Conservation (phyloP, 2,888 invertebrate species). For the Salpingus planirostris region DNA sequence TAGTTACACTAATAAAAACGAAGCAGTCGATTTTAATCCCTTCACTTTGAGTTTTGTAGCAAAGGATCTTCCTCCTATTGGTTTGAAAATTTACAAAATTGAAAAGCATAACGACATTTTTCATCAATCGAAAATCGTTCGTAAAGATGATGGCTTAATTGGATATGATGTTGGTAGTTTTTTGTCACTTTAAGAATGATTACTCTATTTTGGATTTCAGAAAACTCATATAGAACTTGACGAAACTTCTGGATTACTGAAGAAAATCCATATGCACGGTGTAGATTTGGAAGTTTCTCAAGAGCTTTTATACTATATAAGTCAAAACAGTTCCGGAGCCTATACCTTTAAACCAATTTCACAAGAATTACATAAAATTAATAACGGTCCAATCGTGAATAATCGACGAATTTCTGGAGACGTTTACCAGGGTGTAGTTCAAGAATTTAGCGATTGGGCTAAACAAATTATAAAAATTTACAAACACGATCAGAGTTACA, state of each 20-base stretch:
- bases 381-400: constrained; percentile 2
- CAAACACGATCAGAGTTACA: constrained; percentile 37
- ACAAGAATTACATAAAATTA: too few relatives aligned
- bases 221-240: constrained; percentile 45
- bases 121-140: not conserved
- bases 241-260: constrained; percentile 46
- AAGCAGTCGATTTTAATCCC: constrained; percentile 4
- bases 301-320: constrained; percentile 64
- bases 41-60: constrained; percentile 12
- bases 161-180: not conserved
- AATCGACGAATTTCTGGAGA: constrained; percentile 34
- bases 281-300: constrained; percentile 44
- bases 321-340: constrained; percentile 74
- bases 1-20: constrained; percentile 10
- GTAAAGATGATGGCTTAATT: not conserved
- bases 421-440: constrained; percentile 52
- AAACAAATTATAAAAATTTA: constrained; percentile 61
- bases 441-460: constrained; percentile 55
- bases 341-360: constrained; percentile 76
- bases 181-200: not conserved
- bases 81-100: constrained; percentile 14
- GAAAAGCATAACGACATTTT: constrained; percentile 37
- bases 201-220: too few relatives aligned
- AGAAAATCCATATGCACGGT: constrained; percentile 42
- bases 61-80: constrained; percentile 13